Evolutionary conservation across 64 coral and sea anemone genomes (phyloP), one percentile per base, ranked within the genome.

Genomic region (Actinia tenebrosa): DNA sequence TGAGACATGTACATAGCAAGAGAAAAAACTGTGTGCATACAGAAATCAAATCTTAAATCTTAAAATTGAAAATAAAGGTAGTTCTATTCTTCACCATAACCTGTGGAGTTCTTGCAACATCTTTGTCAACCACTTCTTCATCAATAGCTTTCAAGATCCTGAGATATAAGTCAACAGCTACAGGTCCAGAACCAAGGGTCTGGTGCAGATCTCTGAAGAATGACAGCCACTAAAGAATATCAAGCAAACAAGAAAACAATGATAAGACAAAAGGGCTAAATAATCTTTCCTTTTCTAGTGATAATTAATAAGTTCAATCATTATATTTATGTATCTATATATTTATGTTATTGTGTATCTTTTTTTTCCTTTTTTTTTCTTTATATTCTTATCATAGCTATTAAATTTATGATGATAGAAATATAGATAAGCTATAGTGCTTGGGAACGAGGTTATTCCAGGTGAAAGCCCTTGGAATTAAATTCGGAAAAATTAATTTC

Each of bases 121-220:
- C 93, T 25, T 88, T 90, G 47, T 98, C 90, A 1, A 98, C 93
- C 11, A 98, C 93, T 66, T 92, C 96, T 47, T 95, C 89, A 56
- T 98, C 96, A 68, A 98, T 90, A 71, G 92, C 89, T 58, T 98
- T 92, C 8, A 98, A 86, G 60, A 98, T 98, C 50, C 96, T 83
- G 13, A 98, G 77, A 44, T 92, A 98, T 45, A 98, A 91, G 59
- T 99, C 97, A 10, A 99, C 93, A 60, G 97, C 97, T 25, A 50
- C 80, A 52, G 93, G 80, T 3, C 97, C 93, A 91, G 84, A 89
- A 56, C 92, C 90, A 25, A 99, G 87, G 43, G 83, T 91, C 50
- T 90, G 93, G 0, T 95, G 88, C 42, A 99, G 80, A 43, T 87
- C 91, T 64, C 84, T 87, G 86, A 99, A 99, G 71, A 99, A 99